A percentile compares a stretch with the other conserved stretches of the same genome.
phyloP scores from a whole-genome alignment of 2,888 invertebrate genomes.

The Melinaea marsaeus region DNA sequence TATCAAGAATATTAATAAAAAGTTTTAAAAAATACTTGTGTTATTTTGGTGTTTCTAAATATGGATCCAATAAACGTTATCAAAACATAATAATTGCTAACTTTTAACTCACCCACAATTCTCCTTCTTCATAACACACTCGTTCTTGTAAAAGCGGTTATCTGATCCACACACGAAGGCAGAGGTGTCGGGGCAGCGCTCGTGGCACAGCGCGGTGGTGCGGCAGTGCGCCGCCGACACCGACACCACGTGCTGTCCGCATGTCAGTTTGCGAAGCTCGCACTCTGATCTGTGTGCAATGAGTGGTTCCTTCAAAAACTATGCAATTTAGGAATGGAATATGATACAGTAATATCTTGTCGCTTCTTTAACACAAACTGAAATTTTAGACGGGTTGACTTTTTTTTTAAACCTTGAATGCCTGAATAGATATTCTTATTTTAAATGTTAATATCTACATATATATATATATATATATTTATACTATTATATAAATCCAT shows the following conservation, averaged over 20 bases:
- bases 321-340: no score
- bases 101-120: slow-evolving; percentile 85
- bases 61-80: background rate
- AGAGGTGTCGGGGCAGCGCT: slow-evolving; percentile 83
- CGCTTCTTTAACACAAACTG: no score
- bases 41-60: no score
- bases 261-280: slow-evolving; percentile 88
- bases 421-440: no score
- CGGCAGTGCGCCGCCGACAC: slow-evolving; percentile 91
- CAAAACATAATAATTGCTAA: background rate
- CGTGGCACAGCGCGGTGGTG: slow-evolving; percentile 89
- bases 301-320: background rate
- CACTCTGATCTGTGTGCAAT: slow-evolving; percentile 82
- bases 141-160: slow-evolving; percentile 92
- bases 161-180: slow-evolving; percentile 94
- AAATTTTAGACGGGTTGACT: no score
- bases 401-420: no score
- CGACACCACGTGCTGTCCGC: slow-evolving; percentile 90
- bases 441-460: no score
- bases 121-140: slow-evolving; percentile 93
- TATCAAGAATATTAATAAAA: background rate
- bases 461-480: no score
- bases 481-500: no score
- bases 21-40: background rate
- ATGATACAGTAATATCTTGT: no score